Percentiles rank a stretch among this genome's conserved stretches.
Evolutionary conservation across 2,888 invertebrate genomes (phyloP).

Genomic region (Diarsia brunnea): DNA sequence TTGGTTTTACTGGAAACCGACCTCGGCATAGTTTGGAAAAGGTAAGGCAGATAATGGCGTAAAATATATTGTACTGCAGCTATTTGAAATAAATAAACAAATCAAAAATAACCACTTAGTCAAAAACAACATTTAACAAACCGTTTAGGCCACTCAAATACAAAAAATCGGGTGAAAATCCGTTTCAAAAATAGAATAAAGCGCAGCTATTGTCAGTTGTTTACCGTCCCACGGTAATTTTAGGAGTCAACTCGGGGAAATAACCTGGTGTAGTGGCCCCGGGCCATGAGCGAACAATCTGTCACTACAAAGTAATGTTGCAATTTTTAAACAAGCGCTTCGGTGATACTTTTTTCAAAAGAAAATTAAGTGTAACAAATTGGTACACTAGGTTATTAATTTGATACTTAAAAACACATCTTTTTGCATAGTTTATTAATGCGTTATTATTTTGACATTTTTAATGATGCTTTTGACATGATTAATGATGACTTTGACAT

Average conservation of each 20-base stretch:
- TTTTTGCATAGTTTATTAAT: too few species aligned
- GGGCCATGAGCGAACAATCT: constrained; percentile 47
- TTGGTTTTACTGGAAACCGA: too few species aligned
- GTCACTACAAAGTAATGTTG: constrained; percentile 41
- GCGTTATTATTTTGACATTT: too few species aligned
- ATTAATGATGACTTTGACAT: too few species aligned
- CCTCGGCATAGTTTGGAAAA: too few species aligned
- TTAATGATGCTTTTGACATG: too few species aligned
- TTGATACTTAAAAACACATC: not conserved
- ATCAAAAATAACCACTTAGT: not conserved
- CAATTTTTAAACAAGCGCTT: constrained; percentile 34
- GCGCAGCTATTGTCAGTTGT: constrained; percentile 49
- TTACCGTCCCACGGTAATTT: constrained; percentile 52
- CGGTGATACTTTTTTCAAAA: constrained; percentile 2
- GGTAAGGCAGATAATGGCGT: too few species aligned
- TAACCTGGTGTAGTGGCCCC: constrained; percentile 33
- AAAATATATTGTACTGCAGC: too few species aligned
- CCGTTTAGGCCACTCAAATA: not conserved
- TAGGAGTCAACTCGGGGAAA: constrained; percentile 52
- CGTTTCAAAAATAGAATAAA: constrained; percentile 38
- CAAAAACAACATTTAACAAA: not conserved
- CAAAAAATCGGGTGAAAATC: not conserved
- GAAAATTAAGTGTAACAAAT: not conserved
- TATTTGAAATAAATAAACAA: not conserved
- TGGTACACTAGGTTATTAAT: not conserved